Evolutionary conservation across 2,888 invertebrate genomes (phyloP).

Genomic region (Caenorhabditis afra): DNA sequence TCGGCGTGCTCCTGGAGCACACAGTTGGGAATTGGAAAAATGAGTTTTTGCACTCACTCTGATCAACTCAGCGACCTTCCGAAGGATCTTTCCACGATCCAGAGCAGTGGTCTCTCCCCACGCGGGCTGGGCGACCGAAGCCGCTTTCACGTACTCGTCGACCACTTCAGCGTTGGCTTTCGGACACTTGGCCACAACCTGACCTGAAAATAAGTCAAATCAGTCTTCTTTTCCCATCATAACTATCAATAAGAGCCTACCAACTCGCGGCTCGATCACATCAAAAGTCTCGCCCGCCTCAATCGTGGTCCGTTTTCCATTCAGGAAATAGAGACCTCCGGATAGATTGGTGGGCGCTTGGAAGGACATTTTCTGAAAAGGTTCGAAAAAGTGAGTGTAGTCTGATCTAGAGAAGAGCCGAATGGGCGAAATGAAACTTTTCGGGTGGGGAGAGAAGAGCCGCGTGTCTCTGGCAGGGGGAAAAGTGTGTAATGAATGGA

Average conservation of each 20-base stretch:
- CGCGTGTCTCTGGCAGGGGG: not conserved
- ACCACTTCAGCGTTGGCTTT: conserved; percentile 54
- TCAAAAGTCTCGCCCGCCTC: conserved; percentile 59
- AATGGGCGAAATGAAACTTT: not conserved
- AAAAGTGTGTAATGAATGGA: not conserved
- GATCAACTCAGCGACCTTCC: conserved; percentile 72
- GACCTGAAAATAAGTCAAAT: conserved; percentile 63
- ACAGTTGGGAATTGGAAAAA: too few relatives aligned
- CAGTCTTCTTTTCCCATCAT: too few relatives aligned
- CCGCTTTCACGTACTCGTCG: conserved; percentile 55
- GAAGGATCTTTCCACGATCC: conserved; percentile 74
- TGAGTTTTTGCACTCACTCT: conserved; percentile 58
- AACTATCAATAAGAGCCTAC: too few relatives aligned
- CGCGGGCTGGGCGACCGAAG: conserved; percentile 49
- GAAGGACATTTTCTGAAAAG: conserved; percentile 42
- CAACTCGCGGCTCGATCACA: conserved; percentile 75
- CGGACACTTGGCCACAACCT: conserved; percentile 62
- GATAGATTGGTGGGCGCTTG: conserved; percentile 63
- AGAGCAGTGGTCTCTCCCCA: conserved; percentile 65
- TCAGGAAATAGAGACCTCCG: conserved; percentile 67
- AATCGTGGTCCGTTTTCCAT: conserved; percentile 62
- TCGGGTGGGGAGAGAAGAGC: not conserved
- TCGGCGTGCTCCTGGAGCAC: conserved; percentile 80
- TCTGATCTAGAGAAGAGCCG: not conserved
- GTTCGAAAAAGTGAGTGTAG: not conserved